These are phyloP conservation scores for Amiota communis DNA, from an alignment of 2,888 invertebrate genomes.

Conservation along the genomic window DNA sequence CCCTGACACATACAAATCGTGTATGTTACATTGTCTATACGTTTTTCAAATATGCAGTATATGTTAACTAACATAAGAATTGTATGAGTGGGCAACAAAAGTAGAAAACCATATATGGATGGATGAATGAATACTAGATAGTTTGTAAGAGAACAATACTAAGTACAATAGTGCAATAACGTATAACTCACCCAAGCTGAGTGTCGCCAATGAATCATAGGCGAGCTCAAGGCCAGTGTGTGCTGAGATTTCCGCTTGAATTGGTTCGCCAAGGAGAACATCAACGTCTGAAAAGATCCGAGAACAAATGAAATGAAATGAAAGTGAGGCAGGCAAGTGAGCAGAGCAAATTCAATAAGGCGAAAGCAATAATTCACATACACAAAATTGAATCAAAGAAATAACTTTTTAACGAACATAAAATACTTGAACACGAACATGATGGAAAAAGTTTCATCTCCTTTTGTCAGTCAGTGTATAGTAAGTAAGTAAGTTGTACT, in stretches of 20 bases:
- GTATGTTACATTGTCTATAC: constrained; percentile 1
- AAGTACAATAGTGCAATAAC: constrained; percentile 43
- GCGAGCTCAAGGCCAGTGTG: constrained; percentile 86
- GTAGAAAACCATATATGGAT: no score
- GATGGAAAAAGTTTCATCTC: neutral
- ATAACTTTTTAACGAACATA: constrained; percentile 54
- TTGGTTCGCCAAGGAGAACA: constrained; percentile 83
- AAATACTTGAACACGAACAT: constrained; percentile 41
- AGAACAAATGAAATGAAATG: constrained; percentile 38
- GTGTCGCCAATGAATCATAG: constrained; percentile 80
- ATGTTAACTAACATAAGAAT: no score
- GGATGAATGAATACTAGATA: neutral
- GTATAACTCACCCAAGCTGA: constrained; percentile 78
- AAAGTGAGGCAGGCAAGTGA: neutral
- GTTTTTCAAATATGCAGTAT: no score
- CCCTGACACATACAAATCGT: no score
- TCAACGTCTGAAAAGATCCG: constrained; percentile 76
- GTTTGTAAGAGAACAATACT: constrained; percentile 16
- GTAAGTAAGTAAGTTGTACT: constrained; percentile 43
- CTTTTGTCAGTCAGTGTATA: neutral
- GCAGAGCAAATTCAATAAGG: constrained; percentile 35
- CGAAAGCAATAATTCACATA: constrained; percentile 51
- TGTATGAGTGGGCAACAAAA: no score
- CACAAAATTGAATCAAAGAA: constrained; percentile 46
- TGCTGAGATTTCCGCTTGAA: constrained; percentile 81